Evolutionary conservation across 1,140 invertebrate genomes (phyloP).

Genomic region (Lasaia peninsularis): DNA sequence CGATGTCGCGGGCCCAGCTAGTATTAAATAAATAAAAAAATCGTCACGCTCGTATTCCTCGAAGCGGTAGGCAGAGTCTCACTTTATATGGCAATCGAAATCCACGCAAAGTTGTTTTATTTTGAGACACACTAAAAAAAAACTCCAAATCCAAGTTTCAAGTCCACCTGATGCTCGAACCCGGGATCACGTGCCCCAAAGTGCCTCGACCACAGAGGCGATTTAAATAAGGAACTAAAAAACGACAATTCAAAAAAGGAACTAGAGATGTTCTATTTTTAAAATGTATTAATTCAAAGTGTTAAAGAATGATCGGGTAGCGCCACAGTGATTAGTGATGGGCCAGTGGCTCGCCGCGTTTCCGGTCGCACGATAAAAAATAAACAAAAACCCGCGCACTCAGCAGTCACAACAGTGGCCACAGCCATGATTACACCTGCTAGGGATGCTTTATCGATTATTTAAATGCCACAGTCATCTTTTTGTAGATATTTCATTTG

Average conservation of each 20-base stretch:
- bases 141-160: too few relatives aligned
- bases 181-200: too few relatives aligned
- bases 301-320: conserved; percentile 11
- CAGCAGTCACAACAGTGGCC: conserved; percentile 7
- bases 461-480: not conserved
- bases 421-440: conserved; percentile 7
- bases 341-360: conserved; percentile 10
- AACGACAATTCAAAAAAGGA: not conserved
- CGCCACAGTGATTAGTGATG: conserved; percentile 11
- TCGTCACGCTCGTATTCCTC: too few relatives aligned
- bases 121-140: too few relatives aligned
- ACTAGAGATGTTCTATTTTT: not conserved
- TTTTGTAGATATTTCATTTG: not conserved
- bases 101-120: too few relatives aligned
- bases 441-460: conserved; percentile 7
- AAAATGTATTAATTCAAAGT: conserved; percentile 8
- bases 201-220: too few relatives aligned
- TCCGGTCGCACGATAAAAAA: conserved; percentile 11
- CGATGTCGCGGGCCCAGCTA: too few relatives aligned
- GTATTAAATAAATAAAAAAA: too few relatives aligned
- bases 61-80: too few relatives aligned
- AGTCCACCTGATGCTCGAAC: too few relatives aligned
- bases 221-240: not conserved
- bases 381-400: conserved; percentile 6
- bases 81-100: too few relatives aligned